A percentile compares a stretch with the other conserved stretches of the same genome.
Evolutionary conservation across 2,888 invertebrate genomes (phyloP).

Genomic region (Pachycephus smyrnensis): DNA sequence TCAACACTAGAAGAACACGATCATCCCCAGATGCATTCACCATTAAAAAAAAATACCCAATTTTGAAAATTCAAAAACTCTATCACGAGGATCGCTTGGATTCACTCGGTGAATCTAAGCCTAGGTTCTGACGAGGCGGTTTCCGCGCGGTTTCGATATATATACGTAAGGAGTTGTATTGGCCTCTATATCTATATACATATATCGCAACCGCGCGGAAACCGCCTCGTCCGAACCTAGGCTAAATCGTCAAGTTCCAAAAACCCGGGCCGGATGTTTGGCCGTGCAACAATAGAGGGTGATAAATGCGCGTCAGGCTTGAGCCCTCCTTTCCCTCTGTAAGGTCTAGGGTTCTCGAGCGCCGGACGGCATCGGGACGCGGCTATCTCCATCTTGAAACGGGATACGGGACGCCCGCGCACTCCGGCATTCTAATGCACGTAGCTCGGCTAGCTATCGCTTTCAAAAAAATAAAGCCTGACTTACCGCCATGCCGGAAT

Average conservation of each 20-base stretch:
- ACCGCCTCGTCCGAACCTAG: too few relatives aligned
- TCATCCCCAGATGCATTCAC: not conserved
- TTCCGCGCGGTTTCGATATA: too few relatives aligned
- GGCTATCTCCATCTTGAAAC: conserved; percentile 65
- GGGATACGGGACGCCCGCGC: conserved; percentile 60
- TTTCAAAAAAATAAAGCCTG: not conserved
- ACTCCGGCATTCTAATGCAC: conserved; percentile 56
- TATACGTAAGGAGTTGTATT: too few relatives aligned
- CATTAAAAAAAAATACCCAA: not conserved
- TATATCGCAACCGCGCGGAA: too few relatives aligned
- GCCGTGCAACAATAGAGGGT: conserved; percentile 56
- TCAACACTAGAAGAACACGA: not conserved
- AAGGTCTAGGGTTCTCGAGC: conserved; percentile 23
- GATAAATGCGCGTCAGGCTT: conserved; percentile 59
- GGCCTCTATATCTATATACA: too few relatives aligned
- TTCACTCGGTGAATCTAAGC: not conserved
- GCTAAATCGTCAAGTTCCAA: not conserved
- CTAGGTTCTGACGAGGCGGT: too few relatives aligned
- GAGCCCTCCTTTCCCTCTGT: conserved; percentile 7
- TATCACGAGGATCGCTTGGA: not conserved
- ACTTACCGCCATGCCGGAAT: not conserved
- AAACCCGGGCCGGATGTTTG: conserved; percentile 56
- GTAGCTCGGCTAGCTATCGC: conserved; percentile 20
- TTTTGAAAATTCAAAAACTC: not conserved
- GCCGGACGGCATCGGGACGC: not conserved